Evolutionary conservation across 2,797 vertebrate species (phyloP).

Genomic region (Dromococcyx pavoninus): DNA sequence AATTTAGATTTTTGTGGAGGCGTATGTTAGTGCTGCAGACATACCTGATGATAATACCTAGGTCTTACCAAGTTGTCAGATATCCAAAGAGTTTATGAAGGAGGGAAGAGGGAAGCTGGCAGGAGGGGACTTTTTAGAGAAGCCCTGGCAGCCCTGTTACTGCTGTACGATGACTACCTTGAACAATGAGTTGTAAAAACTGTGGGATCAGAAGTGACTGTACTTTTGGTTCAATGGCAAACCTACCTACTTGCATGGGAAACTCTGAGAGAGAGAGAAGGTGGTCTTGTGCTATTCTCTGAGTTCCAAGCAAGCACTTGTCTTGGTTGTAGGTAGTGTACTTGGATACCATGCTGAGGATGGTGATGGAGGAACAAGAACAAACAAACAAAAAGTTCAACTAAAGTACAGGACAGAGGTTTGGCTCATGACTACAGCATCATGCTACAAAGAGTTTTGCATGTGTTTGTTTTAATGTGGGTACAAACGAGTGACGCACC

Average conservation of each 20-base stretch:
- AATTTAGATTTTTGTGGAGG: background rate
- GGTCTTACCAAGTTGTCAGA: background rate
- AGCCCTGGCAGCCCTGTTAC: background rate
- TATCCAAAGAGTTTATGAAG: background rate
- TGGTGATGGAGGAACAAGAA: background rate
- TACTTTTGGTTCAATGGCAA: background rate
- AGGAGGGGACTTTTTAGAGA: background rate
- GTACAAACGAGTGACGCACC: background rate
- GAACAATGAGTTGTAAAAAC: rapidly evolving
- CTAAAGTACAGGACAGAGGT: background rate
- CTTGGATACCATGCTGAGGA: background rate
- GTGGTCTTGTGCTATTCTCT: background rate
- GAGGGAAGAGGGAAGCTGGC: background rate
- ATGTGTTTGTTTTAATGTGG: background rate
- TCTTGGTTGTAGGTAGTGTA: background rate
- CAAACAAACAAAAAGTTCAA: background rate
- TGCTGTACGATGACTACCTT: background rate
- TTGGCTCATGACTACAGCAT: background rate
- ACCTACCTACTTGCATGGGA: background rate
- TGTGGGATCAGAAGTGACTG: background rate
- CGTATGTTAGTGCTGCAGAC: background rate
- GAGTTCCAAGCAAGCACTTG: background rate
- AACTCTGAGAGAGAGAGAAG: background rate
- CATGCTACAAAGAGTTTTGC: background rate
- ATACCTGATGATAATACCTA: background rate